phyloP scores from a whole-genome alignment of 2,888 invertebrate species.

The Aromia moschata region DNA sequence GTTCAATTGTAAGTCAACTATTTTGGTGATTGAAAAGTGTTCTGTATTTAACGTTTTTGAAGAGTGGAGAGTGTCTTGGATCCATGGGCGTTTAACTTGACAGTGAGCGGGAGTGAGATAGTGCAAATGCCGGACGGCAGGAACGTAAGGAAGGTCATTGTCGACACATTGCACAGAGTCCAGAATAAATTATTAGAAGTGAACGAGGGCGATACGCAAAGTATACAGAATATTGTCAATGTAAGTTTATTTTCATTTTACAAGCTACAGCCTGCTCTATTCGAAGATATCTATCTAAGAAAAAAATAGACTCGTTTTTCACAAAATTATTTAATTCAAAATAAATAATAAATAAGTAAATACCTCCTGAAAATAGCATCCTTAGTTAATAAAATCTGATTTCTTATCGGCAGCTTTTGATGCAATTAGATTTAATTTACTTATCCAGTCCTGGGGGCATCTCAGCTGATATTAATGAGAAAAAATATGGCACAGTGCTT shows the following conservation, averaged over 20 bases:
- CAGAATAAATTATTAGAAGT: constrained; percentile 72
- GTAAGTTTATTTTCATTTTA: constrained; percentile 51
- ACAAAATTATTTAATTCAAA: too few relatives aligned
- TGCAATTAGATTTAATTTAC: too few relatives aligned
- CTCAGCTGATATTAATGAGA: too few relatives aligned
- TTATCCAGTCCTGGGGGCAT: too few relatives aligned
- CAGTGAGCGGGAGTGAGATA: constrained; percentile 60
- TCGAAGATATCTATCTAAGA: too few relatives aligned
- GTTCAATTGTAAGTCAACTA: constrained; percentile 66
- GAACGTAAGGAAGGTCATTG: constrained; percentile 74
- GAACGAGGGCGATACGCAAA: constrained; percentile 83
- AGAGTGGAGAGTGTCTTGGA: constrained; percentile 70
- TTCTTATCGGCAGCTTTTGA: not conserved
- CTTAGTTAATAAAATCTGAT: not conserved
- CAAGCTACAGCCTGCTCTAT: not conserved
- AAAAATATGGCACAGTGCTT: too few relatives aligned
- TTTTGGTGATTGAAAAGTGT: constrained; percentile 11
- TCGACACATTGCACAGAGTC: constrained; percentile 69
- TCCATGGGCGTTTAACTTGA: constrained; percentile 65
- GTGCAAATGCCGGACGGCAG: constrained; percentile 71
- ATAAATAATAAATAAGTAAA: too few relatives aligned
- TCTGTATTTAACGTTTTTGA: constrained; percentile 33
- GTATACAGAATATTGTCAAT: constrained; percentile 64
- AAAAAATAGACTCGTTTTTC: too few relatives aligned
- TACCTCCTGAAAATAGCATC: too few relatives aligned